These are phyloP conservation scores for Corbicula japonica DNA, from an alignment of 2,888 invertebrate species.

Conservation along the genomic window DNA sequence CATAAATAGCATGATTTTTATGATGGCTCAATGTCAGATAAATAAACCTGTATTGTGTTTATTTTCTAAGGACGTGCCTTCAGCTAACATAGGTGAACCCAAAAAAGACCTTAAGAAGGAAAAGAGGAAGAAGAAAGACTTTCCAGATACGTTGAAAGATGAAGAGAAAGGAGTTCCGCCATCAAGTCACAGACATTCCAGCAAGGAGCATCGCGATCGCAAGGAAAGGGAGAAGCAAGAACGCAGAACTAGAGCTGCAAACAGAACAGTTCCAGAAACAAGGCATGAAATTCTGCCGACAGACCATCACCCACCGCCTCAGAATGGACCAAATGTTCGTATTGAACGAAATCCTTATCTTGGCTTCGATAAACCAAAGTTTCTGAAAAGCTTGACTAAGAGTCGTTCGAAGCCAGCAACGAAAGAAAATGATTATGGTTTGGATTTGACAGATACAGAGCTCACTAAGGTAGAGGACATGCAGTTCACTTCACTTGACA, in stretches of 20 bases:
- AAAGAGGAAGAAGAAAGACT: not conserved
- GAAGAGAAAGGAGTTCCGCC: slow-evolving; percentile 32
- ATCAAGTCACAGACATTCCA: slow-evolving; percentile 14
- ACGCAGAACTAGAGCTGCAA: slow-evolving; percentile 9
- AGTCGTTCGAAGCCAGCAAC: slow-evolving; percentile 1
- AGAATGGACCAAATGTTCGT: slow-evolving; percentile 15
- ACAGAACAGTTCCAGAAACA: slow-evolving; percentile 15
- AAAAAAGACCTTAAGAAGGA: too few relatives aligned
- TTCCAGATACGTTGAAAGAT: slow-evolving; percentile 29
- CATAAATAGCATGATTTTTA: not conserved
- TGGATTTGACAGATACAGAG: slow-evolving; percentile 2
- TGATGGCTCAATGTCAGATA: not conserved
- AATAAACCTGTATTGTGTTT: too few relatives aligned
- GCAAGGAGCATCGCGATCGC: slow-evolving; percentile 7
- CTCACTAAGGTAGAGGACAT: slow-evolving; percentile 20
- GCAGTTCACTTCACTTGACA: not conserved
- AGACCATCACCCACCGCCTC: slow-evolving; percentile 21
- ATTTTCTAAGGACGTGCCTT: not conserved
- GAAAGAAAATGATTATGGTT: not conserved
- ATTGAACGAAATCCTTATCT: slow-evolving; percentile 14
- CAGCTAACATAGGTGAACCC: too few relatives aligned
- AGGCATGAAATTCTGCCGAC: slow-evolving; percentile 15
- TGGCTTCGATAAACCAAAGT: slow-evolving; percentile 21
- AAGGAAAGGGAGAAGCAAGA: slow-evolving; percentile 22
- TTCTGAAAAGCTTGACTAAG: slow-evolving; percentile 11